Evolutionary conservation across 2,888 invertebrate genomes (phyloP), one percentile per base, ranked within the genome.

Genomic region (Hirtodrosophila duncani): DNA sequence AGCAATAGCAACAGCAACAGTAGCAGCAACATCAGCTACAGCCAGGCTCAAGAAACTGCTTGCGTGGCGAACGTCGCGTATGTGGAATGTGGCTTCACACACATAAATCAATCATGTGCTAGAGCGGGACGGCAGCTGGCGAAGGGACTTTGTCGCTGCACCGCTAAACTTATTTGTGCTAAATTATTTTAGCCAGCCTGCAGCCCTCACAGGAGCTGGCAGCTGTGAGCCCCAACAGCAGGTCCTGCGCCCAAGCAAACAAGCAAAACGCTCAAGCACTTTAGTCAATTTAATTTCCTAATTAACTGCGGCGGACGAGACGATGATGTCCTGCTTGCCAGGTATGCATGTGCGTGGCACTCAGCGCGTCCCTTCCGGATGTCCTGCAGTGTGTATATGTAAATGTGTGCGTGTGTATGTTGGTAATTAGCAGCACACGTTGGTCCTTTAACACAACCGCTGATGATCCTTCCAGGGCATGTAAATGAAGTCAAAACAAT

Each of bases 211-310:
- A 41, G n/a, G n/a, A n/a, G n/a, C n/a, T n/a, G n/a, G n/a, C n/a
- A n/a, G n/a, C n/a, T n/a, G n/a, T n/a, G n/a, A n/a, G n/a, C n/a
- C n/a, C n/a, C n/a, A n/a, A n/a, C 18, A 39, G 37, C 17, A 24
- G 26, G 41, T 37, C 26, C n/a, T n/a, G n/a, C n/a, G n/a, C n/a
- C 38, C 45, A 39, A 33, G 43, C 63, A 75, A 78, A 77, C 77
- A 69, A 52, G 66, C 71, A 63, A 71, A 78, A 67, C 69, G 75
- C 56, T 71, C 63, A 65, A 63, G 67, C 80, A 80, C 71, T 78
- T 82, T 79, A 68, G 55, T 81, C 81, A 82, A 81, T 82, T 82
- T 74, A 80, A 82, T 81, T 81, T 79, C 71, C 82, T 81, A 81
- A 81, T 82, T 81, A 80, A 78, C 67, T 79, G 62, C 65, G 59